Base-by-base conservation (phyloP, 2,888 invertebrate genomes). In the Malthinus flaveolus region DNA sequence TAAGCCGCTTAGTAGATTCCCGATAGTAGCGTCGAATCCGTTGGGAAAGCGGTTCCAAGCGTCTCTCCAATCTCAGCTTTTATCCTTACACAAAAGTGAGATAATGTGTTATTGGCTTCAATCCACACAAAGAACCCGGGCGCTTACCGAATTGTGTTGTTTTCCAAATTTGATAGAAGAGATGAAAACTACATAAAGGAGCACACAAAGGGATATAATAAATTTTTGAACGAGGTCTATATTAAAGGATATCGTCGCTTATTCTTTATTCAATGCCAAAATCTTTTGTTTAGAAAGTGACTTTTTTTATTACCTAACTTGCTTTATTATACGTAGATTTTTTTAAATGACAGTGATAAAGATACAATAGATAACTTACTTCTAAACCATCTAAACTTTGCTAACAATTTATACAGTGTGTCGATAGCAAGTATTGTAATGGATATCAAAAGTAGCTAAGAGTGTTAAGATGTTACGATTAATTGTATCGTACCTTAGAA, bases 71-170 rank as follows among this genome's bases (percentile, higher is more conserved):
- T 65, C 66, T 64, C 64, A 62, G 71, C 73, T 71, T 71, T 72
- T 68, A 72, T 72, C 71, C 72, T 61, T 56, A 50, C 71, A 72
- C 73, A 69, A 73, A 73, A 74, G 73, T 73, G 68, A 73, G 74
- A 75, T 74, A 75, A 75, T 73, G 72, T 70, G 71, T 73, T 74
- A 73, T 73, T 72, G 74, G 71, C 71, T 68, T 58, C 64, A 47
- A 55, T 46, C 49, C 47, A 58, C 66, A 66, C 66, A 66, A 66
- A 66, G 66, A 61, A 55, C 47, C 59, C 39, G 59, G 62, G 60
- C 66, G 66, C 66, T 66, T 66, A 66, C 66, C 57, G 65, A 66
- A 66, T 66, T 66, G 66, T 65, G 66, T 66, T 66, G 66, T 66
- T 66, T 65, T 64, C 65, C 55, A 65, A 66, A 66, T 66, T 66